Evolutionary conservation across 2,888 invertebrate genomes (phyloP).

Genomic region (Athalia cordata): DNA sequence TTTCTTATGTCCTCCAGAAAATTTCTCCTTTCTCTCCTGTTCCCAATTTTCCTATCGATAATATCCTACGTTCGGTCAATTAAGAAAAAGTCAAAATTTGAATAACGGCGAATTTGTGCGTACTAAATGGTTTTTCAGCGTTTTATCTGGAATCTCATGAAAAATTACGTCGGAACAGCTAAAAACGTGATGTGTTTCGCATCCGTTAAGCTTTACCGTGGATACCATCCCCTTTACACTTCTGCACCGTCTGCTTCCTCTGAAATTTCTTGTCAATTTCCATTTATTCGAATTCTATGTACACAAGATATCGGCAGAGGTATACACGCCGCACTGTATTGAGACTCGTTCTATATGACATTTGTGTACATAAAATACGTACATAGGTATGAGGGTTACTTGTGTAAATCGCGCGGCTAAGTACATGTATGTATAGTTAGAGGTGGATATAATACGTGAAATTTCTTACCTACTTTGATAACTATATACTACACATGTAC

Average conservation of each 20-base stretch:
- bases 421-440: too few species aligned
- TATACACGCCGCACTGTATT: neutral
- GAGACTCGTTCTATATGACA: neutral
- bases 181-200: conserved; percentile 55
- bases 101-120: neutral
- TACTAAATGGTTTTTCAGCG: neutral
- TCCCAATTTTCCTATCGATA: neutral
- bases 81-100: neutral
- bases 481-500: too few species aligned
- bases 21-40: neutral
- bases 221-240: neutral
- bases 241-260: conserved; percentile 2
- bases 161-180: conserved; percentile 44
- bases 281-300: conserved; percentile 8
- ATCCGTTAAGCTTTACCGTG: conserved; percentile 54
- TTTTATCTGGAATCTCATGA: neutral
- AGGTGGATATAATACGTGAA: too few species aligned
- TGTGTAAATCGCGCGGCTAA: too few species aligned
- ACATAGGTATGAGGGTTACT: too few species aligned
- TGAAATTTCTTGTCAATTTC: conserved; percentile 6
- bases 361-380: too few species aligned
- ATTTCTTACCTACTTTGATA: too few species aligned
- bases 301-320: neutral
- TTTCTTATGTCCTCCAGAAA: neutral
- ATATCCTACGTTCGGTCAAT: neutral